A percentile compares a stretch with the other conserved stretches of the same genome.
Evolutionary conservation across 2,113 vertebrate species (phyloP).

Genomic region (Halcyon senegalensis): DNA sequence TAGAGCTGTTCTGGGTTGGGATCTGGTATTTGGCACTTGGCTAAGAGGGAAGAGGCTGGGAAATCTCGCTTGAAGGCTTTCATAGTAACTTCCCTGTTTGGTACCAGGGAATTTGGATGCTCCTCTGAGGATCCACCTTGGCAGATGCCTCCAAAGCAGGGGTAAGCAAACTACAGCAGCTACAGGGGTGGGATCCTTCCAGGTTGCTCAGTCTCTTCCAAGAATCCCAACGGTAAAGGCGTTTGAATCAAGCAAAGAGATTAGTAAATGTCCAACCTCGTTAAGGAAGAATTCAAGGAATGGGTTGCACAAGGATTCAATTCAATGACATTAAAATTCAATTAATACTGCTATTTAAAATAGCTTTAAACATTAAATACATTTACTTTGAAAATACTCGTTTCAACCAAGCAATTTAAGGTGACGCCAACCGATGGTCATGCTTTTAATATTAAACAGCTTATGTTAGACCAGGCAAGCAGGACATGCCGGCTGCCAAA

Average conservation of each 20-base stretch:
- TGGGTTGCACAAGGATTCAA: background rate
- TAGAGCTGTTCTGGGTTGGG: background rate
- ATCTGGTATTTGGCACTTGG: background rate
- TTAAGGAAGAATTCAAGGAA: background rate
- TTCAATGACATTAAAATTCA: background rate
- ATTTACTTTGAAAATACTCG: background rate
- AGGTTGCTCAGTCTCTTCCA: background rate
- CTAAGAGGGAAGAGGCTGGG: background rate
- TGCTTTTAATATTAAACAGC: background rate
- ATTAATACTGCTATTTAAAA: background rate
- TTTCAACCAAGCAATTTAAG: background rate
- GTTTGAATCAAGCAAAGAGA: background rate
- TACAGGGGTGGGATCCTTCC: background rate
- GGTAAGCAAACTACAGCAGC: accelerated
- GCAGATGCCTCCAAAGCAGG: background rate
- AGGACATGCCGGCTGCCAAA: accelerated
- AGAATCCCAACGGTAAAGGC: background rate
- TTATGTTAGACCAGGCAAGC: background rate
- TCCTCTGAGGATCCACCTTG: background rate
- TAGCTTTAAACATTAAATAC: background rate
- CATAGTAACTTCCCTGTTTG: background rate
- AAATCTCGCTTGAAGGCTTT: background rate
- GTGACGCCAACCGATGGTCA: background rate
- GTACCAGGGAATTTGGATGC: background rate
- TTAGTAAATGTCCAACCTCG: background rate